These are phyloP conservation scores for Drosophila santomea DNA, from an alignment of 1,140 invertebrate species.

Conservation along the genomic window DNA sequence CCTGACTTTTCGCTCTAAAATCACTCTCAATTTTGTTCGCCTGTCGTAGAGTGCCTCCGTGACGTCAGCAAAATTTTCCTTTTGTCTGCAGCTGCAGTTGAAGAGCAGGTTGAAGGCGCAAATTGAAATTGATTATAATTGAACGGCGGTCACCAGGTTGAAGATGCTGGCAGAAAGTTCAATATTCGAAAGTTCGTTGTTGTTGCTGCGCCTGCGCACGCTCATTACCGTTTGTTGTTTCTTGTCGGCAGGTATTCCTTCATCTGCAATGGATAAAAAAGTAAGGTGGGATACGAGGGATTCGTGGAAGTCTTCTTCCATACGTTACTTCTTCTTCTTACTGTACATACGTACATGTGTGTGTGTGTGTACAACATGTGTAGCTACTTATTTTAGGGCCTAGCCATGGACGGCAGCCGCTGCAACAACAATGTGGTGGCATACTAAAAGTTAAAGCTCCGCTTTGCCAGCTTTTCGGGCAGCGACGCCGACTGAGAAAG, in stretches of 20 bases:
- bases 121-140: slow-evolving; percentile 26
- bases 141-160: slow-evolving; percentile 21
- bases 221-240: slow-evolving; percentile 64
- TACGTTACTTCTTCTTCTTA: too few species aligned
- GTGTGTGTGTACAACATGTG: too few species aligned
- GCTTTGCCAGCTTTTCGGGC: slow-evolving; percentile 14
- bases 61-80: slow-evolving; percentile 45
- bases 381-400: neutral
- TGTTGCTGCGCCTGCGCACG: slow-evolving; percentile 38
- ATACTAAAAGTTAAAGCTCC: slow-evolving; percentile 53
- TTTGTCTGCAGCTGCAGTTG: neutral
- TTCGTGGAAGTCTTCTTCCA: too few species aligned
- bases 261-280: too few species aligned
- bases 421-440: slow-evolving; percentile 34
- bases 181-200: slow-evolving; percentile 66
- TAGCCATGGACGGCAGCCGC: slow-evolving; percentile 3
- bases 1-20: slow-evolving; percentile 11
- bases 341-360: too few species aligned
- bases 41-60: slow-evolving; percentile 21
- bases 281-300: too few species aligned
- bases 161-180: slow-evolving; percentile 44
- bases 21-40: slow-evolving; percentile 40
- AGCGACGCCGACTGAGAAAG: slow-evolving; percentile 11
- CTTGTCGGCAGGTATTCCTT: slow-evolving; percentile 43
- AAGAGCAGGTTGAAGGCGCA: slow-evolving; percentile 20